Base-by-base conservation (phyloP, 2,888 invertebrate species). In the Fragum fragum region DNA sequence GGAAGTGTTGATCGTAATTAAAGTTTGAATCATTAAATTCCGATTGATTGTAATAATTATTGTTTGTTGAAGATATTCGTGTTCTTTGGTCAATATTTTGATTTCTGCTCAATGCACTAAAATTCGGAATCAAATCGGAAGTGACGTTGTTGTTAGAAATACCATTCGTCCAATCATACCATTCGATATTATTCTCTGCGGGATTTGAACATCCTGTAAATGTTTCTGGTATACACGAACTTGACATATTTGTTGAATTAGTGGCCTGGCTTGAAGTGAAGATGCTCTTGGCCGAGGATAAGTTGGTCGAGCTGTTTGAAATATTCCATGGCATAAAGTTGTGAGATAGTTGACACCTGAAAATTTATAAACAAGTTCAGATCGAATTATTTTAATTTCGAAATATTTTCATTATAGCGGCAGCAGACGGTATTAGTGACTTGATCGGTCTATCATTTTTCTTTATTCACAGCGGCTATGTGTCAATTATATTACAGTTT, bases 111-210 rank as follows among this genome's bases (percentile, higher is more conserved):
- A 42, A 42, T 66, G 36, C 36, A 42, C 66, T 26, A 21, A 66
- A 36, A 42, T 23, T 66, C 2, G 39, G 66, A 21, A 66, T 42
- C 14, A 66, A 28, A 23, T 36, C 42, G 42, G 66, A 66, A 66
- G 66, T 23, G 42, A 26, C 26, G 42, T 39, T 66, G 5, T 57
- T 57, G 57, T 57, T 61, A 3, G 42, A 42, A 7, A 36, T 39
- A 18, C 66, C 66, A 3, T 66, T 39, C 16, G 66, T 36, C 76
- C 76, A 76, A 36, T 76, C 70, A 70, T 76, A 47, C 76, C 76
- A 76, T n/a, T 69, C 76, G 69, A 42, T 70, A n/a, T 63, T 47
- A 47, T 76, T 69, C 21, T 42, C 53, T 16, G 47, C 52, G 76
- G 28, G 23, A 57, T 57, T 47, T 29, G 61, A 39, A 73, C 61